Evolutionary conservation across 2,113 vertebrate genomes (phyloP), one percentile per base, ranked within the genome.

Genomic region (Chrysemys picta): DNA sequence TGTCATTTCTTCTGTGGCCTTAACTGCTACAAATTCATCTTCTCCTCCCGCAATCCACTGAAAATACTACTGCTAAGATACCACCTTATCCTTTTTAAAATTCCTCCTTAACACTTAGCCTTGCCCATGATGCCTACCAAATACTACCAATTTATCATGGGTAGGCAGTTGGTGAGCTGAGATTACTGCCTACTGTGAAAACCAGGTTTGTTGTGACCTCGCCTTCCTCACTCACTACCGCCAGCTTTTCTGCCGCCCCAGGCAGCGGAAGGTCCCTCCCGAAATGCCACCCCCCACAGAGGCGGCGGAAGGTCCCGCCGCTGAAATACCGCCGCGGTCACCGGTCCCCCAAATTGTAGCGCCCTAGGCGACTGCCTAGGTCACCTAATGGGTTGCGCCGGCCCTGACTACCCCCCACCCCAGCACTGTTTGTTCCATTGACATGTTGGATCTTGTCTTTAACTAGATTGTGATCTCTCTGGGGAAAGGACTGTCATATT

Each of bases 141-240:
- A 7, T 45, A 45, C 56, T 29, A 89, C 2, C 65, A 3, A 21
- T 17, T 0, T 13, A 56, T 42, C 54, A 52, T 1, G 42, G 45
- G 1, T 52, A 35, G 45, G 14, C 27, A 62, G 49, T 0, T 24
- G 13, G 25, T 35, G 45, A 87, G 1, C 47, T 35, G 3, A 0
- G 1, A 78, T n/a, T 90, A 45, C 42, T 88, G 52, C 17, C 42
- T 27, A 45, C 42, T 65, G 14, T 0, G 50, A 81, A 76, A 38
- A 16, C 12, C 42, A 27, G n/a, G n/a, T 75, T 69, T 11, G 27
- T 3, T 79, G 21, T 6, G 78, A 79, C 31, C 38, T 82, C 22
- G 19, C 53, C 21, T 22, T 54, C 53, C 53, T 21, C 53, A 54
- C 21, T 54, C 53, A 54, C 53, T 14, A 50, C 50, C 6, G 45